Evolutionary conservation across 2,888 invertebrate species (phyloP), one percentile per base, ranked within the genome.

Genomic region (Nomada hirtipes): DNA sequence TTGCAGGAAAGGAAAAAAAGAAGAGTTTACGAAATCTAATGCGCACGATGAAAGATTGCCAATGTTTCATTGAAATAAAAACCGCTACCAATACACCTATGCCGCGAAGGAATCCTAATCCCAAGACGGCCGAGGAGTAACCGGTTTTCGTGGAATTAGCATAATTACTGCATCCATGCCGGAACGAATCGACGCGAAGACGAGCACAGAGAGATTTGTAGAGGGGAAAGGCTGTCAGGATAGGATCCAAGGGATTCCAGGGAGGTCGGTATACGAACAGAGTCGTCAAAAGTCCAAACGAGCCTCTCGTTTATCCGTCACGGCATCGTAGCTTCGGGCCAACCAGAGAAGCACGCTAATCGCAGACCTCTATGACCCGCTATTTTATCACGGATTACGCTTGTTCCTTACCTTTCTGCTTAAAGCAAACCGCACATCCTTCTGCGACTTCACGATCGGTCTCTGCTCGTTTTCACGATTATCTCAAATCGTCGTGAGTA

Each of bases 291-390:
- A 85, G 85, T 87, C 80, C 53, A 87, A 86, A 86, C 86, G 86
- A 86, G 87, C 87, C 82, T 83, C 86, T 87, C 86, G 86, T 87
- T 87, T 87, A 85, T 88, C 87, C 89, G 82, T 82, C 88, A 78
- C 76, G 81, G 76, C 77, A 86, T 88, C 86, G 83, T 88, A 57
- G 82, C 87, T 65, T 18, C 57, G 63, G 71, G 83, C 73, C 55
- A 73, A 23, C 15, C 13, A 47, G 63, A 42, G 68, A 80, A 76
- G 78, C 88, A 84, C 84, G 84, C 80, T 86, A 86, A 87, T 87
- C 88, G 80, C 77, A 67, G 69, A 80, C 84, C 79, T 85, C 87
- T 70, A 52, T 84, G 86, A 86, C 87, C 86, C 76, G 63, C 59
- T 77, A 71, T 79, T 87, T 83, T 76, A 69, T 61, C 76, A 72